Evolutionary conservation across 2,797 vertebrate species (phyloP).

Genomic region (Sandelia bainsii): DNA sequence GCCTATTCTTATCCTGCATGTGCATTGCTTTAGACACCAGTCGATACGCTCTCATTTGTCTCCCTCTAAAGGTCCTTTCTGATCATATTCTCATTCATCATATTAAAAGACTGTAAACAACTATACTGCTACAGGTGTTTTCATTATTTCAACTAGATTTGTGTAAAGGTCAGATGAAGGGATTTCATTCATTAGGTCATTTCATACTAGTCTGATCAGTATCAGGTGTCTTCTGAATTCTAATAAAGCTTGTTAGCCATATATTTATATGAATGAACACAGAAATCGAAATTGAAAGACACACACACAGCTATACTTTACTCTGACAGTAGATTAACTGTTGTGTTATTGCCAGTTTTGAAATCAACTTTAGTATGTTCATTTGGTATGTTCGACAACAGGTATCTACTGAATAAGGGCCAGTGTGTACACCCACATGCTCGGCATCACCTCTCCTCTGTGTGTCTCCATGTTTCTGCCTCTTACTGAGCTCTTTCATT

Average conservation of each 20-base stretch:
- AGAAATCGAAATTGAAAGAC: not conserved
- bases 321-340: not conserved
- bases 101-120: not conserved
- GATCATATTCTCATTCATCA: conserved; percentile 37
- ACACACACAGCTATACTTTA: not conserved
- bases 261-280: not conserved
- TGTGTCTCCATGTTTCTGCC: conserved; percentile 12
- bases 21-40: conserved; percentile 13
- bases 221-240: not conserved
- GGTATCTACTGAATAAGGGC: conserved; percentile 5
- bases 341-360: conserved; percentile 23
- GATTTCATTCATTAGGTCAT: not conserved
- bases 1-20: conserved; percentile 45
- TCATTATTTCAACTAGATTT: not conserved
- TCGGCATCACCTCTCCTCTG: conserved; percentile 20
- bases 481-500: conserved; percentile 28
- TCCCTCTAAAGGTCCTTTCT: conserved; percentile 71
- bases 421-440: not conserved
- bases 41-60: conserved; percentile 60
- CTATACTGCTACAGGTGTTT: conserved; percentile 5
- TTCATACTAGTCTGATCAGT: not conserved
- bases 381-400: not conserved
- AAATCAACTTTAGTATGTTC: not conserved
- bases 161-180: not conserved
- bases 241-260: not conserved